phyloP scores from a whole-genome alignment of 2,797 vertebrate species.

The Botia kubotai region DNA sequence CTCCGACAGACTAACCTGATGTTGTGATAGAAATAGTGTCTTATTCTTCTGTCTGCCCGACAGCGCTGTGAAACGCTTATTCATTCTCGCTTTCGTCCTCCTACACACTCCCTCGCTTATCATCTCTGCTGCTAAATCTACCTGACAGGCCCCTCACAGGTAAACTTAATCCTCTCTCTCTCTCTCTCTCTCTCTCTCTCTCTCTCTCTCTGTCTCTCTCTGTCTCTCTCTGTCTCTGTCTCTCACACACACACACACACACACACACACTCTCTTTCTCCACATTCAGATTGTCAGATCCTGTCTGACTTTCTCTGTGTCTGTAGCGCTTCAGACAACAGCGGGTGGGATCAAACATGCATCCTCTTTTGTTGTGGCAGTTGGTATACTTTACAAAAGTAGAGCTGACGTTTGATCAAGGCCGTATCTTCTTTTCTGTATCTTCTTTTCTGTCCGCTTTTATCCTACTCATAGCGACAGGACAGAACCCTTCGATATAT shows the following conservation, averaged over 20 bases:
- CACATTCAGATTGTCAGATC: slow-evolving; percentile 5
- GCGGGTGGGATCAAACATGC: slow-evolving; percentile 46
- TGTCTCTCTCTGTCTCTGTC: slow-evolving; percentile 11
- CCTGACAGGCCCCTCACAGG: slow-evolving; percentile 70
- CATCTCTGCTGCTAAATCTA: slow-evolving; percentile 66
- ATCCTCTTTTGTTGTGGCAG: slow-evolving; percentile 47
- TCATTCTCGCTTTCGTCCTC: slow-evolving; percentile 58
- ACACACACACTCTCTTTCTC: slow-evolving; percentile 7
- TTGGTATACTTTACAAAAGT: slow-evolving; percentile 35
- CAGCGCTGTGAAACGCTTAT: slow-evolving; percentile 64
- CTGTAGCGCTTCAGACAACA: slow-evolving; percentile 32
- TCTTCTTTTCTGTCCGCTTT: slow-evolving; percentile 31
- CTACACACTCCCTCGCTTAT: slow-evolving; percentile 64
- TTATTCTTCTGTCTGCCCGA: slow-evolving; percentile 52
- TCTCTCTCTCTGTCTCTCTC: slow-evolving; percentile 14
- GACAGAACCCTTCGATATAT: slow-evolving; percentile 12
- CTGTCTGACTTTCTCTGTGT: slow-evolving; percentile 18
- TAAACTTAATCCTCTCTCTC: slow-evolving; percentile 64
- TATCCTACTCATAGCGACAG: slow-evolving; percentile 5
- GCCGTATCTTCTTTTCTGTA: slow-evolving; percentile 35
- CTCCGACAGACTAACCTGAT: slow-evolving; percentile 60
- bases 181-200: slow-evolving; percentile 29
- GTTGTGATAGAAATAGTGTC: slow-evolving; percentile 61
- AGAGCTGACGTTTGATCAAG: slow-evolving; percentile 31
- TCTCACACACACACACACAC: not conserved